phyloP scores from a whole-genome alignment of 2,888 invertebrate species.

The Opisthograptis luteolata region DNA sequence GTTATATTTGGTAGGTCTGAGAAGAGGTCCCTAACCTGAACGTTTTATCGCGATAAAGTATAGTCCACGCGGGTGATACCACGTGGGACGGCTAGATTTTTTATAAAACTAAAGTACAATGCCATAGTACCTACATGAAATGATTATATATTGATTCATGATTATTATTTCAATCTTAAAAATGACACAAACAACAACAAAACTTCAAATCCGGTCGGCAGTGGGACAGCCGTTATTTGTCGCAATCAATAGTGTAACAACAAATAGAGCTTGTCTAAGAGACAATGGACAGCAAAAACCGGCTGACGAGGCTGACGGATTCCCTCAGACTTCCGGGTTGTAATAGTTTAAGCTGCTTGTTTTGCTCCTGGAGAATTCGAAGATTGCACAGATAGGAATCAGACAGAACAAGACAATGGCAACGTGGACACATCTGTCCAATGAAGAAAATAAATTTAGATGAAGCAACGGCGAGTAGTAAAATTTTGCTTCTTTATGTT shows the following conservation, averaged over 20 bases:
- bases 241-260: conserved; percentile 57
- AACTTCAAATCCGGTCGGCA: conserved; percentile 36
- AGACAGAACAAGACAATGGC: conserved; percentile 17
- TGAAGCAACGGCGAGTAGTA: not conserved
- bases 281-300: conserved; percentile 55
- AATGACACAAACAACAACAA: conserved; percentile 24
- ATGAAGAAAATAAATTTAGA: conserved; percentile 4
- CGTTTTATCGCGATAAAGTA: too few species aligned
- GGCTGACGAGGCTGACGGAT: conserved; percentile 42
- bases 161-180: conserved; percentile 7
- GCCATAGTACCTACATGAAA: too few species aligned
- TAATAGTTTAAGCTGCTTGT: conserved; percentile 30
- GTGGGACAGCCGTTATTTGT: conserved; percentile 56
- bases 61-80: too few species aligned
- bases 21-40: too few species aligned
- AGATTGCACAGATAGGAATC: conserved; percentile 27
- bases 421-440: conserved; percentile 14
- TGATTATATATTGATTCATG: too few species aligned
- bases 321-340: conserved; percentile 49
- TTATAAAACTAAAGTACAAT: too few species aligned
- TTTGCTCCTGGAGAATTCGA: conserved; percentile 33
- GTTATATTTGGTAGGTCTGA: too few species aligned
- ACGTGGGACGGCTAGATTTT: too few species aligned
- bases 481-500: too few species aligned
- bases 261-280: conserved; percentile 46